Evolutionary conservation across 2,113 vertebrate species (phyloP), one percentile per base, ranked within the genome.

Genomic region (Nothocercus julius): DNA sequence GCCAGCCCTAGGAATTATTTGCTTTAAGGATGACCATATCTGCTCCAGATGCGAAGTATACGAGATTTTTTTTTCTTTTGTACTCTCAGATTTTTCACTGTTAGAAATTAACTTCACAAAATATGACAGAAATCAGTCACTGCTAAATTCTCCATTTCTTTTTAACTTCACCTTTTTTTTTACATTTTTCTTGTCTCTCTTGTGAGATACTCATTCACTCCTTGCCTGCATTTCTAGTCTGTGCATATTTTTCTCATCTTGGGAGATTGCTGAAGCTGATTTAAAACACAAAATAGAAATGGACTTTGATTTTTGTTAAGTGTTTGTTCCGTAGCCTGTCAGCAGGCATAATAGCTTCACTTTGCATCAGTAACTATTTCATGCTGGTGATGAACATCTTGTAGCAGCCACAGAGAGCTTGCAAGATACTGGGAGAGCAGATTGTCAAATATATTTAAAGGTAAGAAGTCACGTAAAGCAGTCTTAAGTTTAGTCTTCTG

Each of bases 221-320:
- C 47, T 68, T 89, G 36, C 21, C 25, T 56, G 24, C 68, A 87
- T 83, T 91, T 82, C 62, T 51, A 58, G 32, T 32, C 82, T 47
- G 22, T 78, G 67, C 44, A 75, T 5, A 79, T 81, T 92, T 93
- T 96, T 91, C 44, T 93, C 68, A 82, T 92, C 68, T 70, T 93
- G 42, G 93, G 49, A 81, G n/a, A 79, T 53, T 85, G 78, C 25
- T 87, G 82, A 91, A 92, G 58, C 42, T 93, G 89, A 96, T 97
- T 97, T 97, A 85, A 92, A 96, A 86, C 68, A 87, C 74, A 88
- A 94, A 96, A 89, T 97, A 96, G 97, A 97, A 97, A 97, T 76
- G 87, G 78, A 70, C 69, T 97, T 96, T 88, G 96, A 97, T 96
- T 97, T 98, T 97, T 96, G 81, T 96, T 78, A 97, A 96, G 95